A percentile compares a stretch with the other conserved stretches of the same genome.
Conservation (phyloP, 2,888 invertebrate species). For the Anthrax anthrax region DNA sequence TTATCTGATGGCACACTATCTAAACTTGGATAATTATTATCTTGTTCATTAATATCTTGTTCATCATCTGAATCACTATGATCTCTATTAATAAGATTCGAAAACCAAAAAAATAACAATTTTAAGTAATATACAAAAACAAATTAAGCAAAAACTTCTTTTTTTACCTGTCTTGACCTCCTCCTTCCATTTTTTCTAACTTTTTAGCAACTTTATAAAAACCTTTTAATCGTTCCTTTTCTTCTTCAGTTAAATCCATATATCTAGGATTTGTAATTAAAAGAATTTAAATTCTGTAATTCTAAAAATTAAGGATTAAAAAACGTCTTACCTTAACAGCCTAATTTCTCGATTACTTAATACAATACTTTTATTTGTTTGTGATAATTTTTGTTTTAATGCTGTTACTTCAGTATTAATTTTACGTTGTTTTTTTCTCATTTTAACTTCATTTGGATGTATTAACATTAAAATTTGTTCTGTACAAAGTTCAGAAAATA, state of each 20-base stretch:
- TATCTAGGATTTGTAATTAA: slow-evolving; percentile 43
- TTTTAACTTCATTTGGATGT: slow-evolving; percentile 70
- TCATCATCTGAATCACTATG: slow-evolving; percentile 60
- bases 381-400: slow-evolving; percentile 63
- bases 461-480: slow-evolving; percentile 79
- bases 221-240: slow-evolving; percentile 80
- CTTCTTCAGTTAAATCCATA: slow-evolving; percentile 80
- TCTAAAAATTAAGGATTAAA: no score
- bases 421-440: slow-evolving; percentile 77
- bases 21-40: slow-evolving; percentile 55
- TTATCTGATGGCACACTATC: slow-evolving; percentile 68
- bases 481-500: slow-evolving; percentile 73
- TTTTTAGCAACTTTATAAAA: slow-evolving; percentile 87
- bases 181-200: slow-evolving; percentile 75
- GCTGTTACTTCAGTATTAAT: slow-evolving; percentile 84
- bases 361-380: slow-evolving; percentile 73
- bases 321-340: slow-evolving; percentile 53
- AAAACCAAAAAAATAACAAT: background rate
- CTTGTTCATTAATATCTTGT: slow-evolving; percentile 54
- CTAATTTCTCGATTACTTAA: slow-evolving; percentile 84
- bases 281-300: no score
- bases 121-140: slow-evolving; percentile 2
- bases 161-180: slow-evolving; percentile 48
- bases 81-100: slow-evolving; percentile 36
- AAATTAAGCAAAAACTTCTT: no score